phyloP scores from a whole-genome alignment of 2,113 vertebrate species.

The Macroglossus sobrinus region DNA sequence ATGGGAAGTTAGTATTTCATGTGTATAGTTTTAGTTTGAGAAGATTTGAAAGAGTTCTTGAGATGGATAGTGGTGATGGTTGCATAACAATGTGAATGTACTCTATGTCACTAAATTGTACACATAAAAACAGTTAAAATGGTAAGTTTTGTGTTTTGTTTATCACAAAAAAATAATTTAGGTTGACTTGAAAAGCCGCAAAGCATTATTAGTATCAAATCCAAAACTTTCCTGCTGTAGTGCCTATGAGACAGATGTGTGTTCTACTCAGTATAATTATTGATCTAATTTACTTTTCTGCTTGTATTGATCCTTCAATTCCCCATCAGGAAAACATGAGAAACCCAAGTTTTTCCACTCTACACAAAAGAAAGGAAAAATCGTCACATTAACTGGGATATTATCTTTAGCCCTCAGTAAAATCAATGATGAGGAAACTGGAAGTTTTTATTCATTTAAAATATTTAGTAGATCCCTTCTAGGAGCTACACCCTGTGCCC shows the following conservation, averaged over 20 bases:
- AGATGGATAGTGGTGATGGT: neutral
- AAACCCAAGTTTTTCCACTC: neutral
- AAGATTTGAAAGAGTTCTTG: too few species aligned
- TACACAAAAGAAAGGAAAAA: neutral
- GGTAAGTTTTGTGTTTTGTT: neutral
- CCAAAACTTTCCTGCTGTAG: neutral
- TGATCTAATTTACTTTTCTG: neutral
- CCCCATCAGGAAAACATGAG: neutral
- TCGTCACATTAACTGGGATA: neutral
- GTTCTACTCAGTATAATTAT: neutral
- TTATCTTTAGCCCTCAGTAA: neutral
- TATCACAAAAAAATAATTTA: neutral
- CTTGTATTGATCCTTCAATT: neutral
- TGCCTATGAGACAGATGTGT: neutral
- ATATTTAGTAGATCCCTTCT: neutral
- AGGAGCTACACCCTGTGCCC: neutral
- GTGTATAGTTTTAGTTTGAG: neutral
- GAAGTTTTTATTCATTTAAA: neutral
- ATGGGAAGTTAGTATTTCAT: neutral
- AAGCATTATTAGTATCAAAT: neutral
- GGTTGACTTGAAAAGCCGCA: neutral
- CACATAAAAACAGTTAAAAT: neutral
- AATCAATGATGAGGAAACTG: neutral
- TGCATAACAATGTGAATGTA: too few species aligned
- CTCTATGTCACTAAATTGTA: neutral